These are phyloP conservation scores for Megalops atlanticus DNA, from an alignment of 2,113 vertebrate species.

Conservation along the genomic window DNA sequence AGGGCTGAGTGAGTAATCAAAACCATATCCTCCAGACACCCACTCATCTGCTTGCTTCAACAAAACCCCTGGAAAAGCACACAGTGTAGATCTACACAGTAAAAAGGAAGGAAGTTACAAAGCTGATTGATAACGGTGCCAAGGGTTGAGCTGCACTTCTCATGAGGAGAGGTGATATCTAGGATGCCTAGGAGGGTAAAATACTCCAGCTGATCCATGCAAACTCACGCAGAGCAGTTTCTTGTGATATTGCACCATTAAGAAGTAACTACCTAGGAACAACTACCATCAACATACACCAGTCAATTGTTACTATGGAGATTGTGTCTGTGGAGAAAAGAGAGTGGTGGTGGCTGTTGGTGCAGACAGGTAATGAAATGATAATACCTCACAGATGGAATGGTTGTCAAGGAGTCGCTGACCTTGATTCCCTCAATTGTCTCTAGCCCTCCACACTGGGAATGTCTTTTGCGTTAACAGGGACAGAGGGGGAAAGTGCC, in stretches of 20 bases:
- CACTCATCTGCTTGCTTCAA: conserved; percentile 42
- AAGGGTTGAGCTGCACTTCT: background rate
- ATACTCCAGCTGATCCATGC: background rate
- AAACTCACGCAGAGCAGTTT: conserved; percentile 42
- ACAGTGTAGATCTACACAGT: background rate
- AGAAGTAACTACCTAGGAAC: conserved; percentile 58
- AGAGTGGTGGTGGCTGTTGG: conserved; percentile 53
- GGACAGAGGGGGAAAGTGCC: background rate
- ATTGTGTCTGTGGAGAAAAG: conserved; percentile 60
- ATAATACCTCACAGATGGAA: conserved; percentile 63
- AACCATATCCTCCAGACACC: conserved; percentile 42
- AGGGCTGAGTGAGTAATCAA: conserved; percentile 48
- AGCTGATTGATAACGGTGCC: conserved; percentile 7
- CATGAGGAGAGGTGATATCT: conserved; percentile 21
- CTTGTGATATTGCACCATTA: conserved; percentile 54
- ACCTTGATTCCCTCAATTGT: conserved; percentile 40
- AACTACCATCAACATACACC: conserved; percentile 57
- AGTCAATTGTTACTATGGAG: conserved; percentile 70
- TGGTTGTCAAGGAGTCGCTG: conserved; percentile 66
- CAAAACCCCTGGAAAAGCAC: background rate
- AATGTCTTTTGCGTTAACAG: conserved; percentile 28
- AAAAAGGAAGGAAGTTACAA: background rate
- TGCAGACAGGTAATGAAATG: conserved; percentile 63
- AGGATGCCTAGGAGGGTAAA: conserved; percentile 41
- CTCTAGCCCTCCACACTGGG: background rate